A percentile compares a stretch with the other conserved stretches of the same genome.
These are phyloP conservation scores for Xenus cinereus DNA, from an alignment of 2,113 vertebrate genomes.

Conservation along the genomic window DNA sequence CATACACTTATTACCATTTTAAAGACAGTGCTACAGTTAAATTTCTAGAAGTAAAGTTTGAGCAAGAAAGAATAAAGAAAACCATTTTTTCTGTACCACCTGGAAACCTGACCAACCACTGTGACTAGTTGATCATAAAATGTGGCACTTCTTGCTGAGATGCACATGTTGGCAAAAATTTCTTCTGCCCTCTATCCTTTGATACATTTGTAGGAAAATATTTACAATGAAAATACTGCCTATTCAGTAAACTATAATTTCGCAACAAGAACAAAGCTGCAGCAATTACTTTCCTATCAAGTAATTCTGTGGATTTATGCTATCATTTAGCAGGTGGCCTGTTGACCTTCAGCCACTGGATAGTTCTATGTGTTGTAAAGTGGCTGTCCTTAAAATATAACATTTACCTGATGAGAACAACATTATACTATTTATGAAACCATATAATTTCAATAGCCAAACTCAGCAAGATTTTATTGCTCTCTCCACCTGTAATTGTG, in stretches of 20 bases:
- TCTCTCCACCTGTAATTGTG: slow-evolving; percentile 70
- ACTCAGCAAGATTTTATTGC: slow-evolving; percentile 81
- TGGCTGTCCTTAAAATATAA: slow-evolving; percentile 63
- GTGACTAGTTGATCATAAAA: background rate
- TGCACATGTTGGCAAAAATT: background rate
- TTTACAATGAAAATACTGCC: slow-evolving; percentile 17
- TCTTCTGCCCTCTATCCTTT: background rate
- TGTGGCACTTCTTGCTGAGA: background rate
- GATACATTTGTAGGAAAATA: slow-evolving; percentile 1
- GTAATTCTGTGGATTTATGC: slow-evolving; percentile 24
- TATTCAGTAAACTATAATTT: slow-evolving; percentile 31
- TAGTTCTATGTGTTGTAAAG: slow-evolving; percentile 37
- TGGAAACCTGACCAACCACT: background rate
- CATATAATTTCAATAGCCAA: slow-evolving; percentile 71
- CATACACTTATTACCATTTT: background rate
- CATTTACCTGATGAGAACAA: slow-evolving; percentile 71
- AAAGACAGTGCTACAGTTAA: background rate
- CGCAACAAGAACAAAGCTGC: slow-evolving; percentile 4
- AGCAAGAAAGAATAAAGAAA: background rate
- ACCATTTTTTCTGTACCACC: background rate
- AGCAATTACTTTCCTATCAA: slow-evolving; percentile 21
- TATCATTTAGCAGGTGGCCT: background rate
- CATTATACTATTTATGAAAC: slow-evolving; percentile 75
- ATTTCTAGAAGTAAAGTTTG: background rate
- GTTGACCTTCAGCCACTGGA: slow-evolving; percentile 31